These are phyloP conservation scores for Vidua chalybeata DNA, from an alignment of 2,113 vertebrate genomes.

Conservation along the genomic window DNA sequence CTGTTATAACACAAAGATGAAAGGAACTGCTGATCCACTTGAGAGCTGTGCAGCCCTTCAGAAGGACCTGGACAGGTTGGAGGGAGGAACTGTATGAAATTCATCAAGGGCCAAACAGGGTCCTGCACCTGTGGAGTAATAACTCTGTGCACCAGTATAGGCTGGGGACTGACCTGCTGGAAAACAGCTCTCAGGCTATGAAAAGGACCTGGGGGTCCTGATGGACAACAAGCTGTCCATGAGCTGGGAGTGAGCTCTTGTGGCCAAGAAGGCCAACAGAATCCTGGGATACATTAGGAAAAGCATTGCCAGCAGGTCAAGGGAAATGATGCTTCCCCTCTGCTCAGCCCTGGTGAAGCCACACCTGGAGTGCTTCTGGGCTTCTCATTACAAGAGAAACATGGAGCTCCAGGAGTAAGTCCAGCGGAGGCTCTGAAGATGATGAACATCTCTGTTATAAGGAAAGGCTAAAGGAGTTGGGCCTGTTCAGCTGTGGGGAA, in stretches of 20 bases:
- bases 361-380: not conserved
- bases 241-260: not conserved
- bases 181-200: not conserved
- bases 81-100: not conserved
- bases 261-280: not conserved
- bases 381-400: not conserved
- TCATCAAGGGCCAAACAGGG: not conserved
- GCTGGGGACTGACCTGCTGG: not conserved
- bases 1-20: not conserved
- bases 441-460: not conserved
- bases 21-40: not conserved
- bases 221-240: not conserved
- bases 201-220: not conserved
- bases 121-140: not conserved
- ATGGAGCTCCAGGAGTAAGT: not conserved
- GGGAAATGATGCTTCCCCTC: not conserved
- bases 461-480: not conserved
- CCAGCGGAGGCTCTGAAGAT: accelerated
- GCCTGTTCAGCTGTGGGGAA: not conserved
- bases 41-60: not conserved
- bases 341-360: not conserved
- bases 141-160: not conserved
- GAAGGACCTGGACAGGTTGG: not conserved
- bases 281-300: not conserved
- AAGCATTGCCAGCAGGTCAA: not conserved